Percentiles rank a stretch among this genome's conserved stretches.
These are phyloP conservation scores for Bubalus kerabau DNA, from an alignment of 2,113 vertebrate species.

Conservation along the genomic window DNA sequence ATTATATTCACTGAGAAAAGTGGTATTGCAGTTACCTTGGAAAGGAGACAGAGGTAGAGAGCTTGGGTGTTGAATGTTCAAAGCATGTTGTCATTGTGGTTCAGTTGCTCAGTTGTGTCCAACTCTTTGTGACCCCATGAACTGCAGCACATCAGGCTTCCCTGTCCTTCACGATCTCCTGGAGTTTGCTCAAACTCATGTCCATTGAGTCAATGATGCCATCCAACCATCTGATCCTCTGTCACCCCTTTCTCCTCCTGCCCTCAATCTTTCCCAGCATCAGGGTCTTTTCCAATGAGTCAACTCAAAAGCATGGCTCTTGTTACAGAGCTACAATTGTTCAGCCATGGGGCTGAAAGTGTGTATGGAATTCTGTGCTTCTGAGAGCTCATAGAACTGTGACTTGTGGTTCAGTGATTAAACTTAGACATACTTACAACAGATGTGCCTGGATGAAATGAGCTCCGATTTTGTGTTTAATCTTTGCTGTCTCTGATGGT, in stretches of 20 bases:
- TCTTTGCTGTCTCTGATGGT: not conserved
- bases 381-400: not conserved
- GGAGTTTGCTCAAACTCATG: not conserved
- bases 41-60: not conserved
- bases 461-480: not conserved
- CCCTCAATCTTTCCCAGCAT: not conserved
- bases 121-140: not conserved
- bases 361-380: not conserved
- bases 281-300: not conserved
- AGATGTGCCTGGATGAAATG: not conserved
- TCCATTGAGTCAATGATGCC: not conserved
- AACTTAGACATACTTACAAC: not conserved
- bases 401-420: not conserved
- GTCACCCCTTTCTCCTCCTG: not conserved
- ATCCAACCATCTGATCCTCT: not conserved
- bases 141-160: not conserved
- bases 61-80: not conserved
- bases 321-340: not conserved
- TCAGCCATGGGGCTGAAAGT: not conserved
- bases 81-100: not conserved
- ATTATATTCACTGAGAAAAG: not conserved
- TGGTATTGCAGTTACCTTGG: not conserved
- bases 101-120: not conserved
- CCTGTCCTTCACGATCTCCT: accelerated
- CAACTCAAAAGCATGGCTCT: not conserved